Evolutionary conservation across 2,113 vertebrate species (phyloP).

Genomic region (Suricata suricatta): DNA sequence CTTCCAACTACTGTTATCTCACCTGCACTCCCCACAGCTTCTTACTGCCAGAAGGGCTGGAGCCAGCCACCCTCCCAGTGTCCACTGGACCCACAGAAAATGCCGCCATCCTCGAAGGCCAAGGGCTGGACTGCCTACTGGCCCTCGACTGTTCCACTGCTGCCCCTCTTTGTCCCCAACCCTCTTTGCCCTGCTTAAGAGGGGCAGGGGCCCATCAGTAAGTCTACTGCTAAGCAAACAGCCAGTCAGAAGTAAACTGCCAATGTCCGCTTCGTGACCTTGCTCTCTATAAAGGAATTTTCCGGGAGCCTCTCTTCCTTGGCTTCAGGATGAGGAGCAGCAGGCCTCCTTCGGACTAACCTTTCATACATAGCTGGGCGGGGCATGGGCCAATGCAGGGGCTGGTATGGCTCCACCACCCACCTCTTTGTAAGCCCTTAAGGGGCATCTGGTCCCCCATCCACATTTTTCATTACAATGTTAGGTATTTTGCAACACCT

Average conservation of each 20-base stretch:
- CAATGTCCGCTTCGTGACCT: accelerated
- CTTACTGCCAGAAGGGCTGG: background rate
- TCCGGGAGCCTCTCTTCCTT: background rate
- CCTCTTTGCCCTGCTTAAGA: background rate
- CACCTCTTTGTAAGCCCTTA: background rate
- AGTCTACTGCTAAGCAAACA: background rate
- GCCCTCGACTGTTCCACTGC: background rate
- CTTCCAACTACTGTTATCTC: background rate
- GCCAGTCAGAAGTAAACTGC: background rate
- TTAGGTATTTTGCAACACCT: background rate
- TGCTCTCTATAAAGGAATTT: background rate
- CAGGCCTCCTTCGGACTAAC: background rate
- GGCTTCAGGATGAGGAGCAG: background rate
- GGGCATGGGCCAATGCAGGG: background rate
- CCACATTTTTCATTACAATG: background rate
- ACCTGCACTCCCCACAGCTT: background rate
- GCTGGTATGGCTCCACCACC: background rate
- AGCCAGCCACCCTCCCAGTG: background rate
- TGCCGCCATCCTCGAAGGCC: background rate
- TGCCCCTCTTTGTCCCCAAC: background rate
- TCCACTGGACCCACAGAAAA: background rate
- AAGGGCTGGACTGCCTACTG: background rate
- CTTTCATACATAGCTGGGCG: background rate
- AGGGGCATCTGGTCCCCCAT: background rate
- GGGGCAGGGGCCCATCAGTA: too few species aligned